phyloP scores from a whole-genome alignment of 2,888 invertebrate species.

The Tyria jacobaeae region DNA sequence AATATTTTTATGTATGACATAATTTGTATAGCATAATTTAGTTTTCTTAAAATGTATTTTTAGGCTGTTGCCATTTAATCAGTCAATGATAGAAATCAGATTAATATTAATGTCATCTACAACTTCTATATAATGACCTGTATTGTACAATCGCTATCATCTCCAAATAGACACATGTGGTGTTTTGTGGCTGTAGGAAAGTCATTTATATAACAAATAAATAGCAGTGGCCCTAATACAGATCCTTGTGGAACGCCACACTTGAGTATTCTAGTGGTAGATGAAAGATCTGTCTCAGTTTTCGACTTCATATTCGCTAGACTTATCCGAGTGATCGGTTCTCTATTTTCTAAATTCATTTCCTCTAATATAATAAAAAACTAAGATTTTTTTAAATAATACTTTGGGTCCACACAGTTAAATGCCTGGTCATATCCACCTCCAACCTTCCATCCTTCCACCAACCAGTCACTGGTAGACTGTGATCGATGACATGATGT shows the following conservation, averaged over 20 bases:
- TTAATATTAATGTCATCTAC: too few relatives aligned
- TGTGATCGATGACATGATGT: neutral
- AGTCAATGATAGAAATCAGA: too few relatives aligned
- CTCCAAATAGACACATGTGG: neutral
- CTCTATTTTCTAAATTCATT: neutral
- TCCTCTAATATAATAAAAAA: neutral
- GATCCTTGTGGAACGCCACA: neutral
- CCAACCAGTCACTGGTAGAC: neutral
- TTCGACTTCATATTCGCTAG: neutral
- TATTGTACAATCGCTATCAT: too few relatives aligned
- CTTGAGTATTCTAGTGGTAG: too few relatives aligned
- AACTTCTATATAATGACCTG: too few relatives aligned
- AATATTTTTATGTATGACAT: too few relatives aligned
- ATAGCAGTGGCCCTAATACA: neutral
- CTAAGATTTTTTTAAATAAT: neutral
- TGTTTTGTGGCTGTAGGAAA: neutral
- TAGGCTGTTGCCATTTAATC: too few relatives aligned
- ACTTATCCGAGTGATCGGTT: neutral
- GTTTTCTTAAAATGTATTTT: too few relatives aligned
- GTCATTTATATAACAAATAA: neutral
- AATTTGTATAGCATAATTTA: too few relatives aligned
- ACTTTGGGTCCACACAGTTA: neutral
- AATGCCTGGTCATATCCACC: neutral
- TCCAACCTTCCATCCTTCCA: neutral
- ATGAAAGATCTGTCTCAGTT: neutral